Base-by-base conservation (phyloP, 2,113 vertebrate species). In the Python bivittatus region DNA sequence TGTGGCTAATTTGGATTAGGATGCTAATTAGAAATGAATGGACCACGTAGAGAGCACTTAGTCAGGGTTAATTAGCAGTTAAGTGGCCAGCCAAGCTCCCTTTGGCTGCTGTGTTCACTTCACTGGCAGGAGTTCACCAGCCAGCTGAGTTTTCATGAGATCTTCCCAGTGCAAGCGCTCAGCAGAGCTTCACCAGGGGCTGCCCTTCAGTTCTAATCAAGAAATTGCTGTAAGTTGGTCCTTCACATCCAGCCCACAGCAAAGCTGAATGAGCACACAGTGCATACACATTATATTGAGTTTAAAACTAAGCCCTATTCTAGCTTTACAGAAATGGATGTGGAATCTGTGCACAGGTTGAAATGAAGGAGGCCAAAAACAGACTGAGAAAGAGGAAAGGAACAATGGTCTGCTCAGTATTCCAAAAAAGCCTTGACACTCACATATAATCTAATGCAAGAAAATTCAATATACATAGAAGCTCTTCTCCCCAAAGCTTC, bases 51-150 rank as follows among this genome's bases (percentile, higher is more conserved):
- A 94, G 94, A 97, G 92, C 93, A 94, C 58, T 96, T 96, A 96
- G 93, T 84, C 91, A 93, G 93, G 94, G 96, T 96, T 96, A 96
- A 97, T 97, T 92, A 97, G 92, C 91, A 94, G 95, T 93, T 96
- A 96, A 96, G 92, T 91, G 93, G 91, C 92, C 90, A 91, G 90
- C 91, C 52, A 1, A 95, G 84, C 57, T 95, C 93, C 89, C 0
- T 0, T 12, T 48, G 95, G 38, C 93, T 92, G 44, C 54, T 68
- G 44, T 23, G 54, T 86, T 86, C 57, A 57, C 72, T 91, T 93
- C 38, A 84, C 44, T 92, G 4, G 0, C 27, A 93, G 92, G 68
- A 93, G 61, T 0, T 91, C 92, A 92, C 53, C 90, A 0, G 0
- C 91, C 90, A 0, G 0, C 91, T 48, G 95, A 92, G 53, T 60